Base-by-base conservation (phyloP, 2,888 invertebrate genomes). In the Andrena bucephala region DNA sequence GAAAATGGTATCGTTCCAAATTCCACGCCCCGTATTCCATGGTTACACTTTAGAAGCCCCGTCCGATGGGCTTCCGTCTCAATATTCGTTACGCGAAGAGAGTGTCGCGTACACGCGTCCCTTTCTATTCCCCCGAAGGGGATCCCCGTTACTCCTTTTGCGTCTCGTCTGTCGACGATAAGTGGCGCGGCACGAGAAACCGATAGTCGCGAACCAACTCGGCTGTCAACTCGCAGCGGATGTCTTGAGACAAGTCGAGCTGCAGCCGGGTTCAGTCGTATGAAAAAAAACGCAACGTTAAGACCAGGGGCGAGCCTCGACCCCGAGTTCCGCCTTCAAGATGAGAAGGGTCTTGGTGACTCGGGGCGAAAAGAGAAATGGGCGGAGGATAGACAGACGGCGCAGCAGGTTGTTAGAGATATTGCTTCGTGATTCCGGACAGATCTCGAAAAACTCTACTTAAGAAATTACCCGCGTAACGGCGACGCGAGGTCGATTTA, bases 161-260 rank as follows among this genome's bases (percentile, higher is more conserved):
- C 54, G 59, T 29, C 63, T 57, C 57, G 62, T 36, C 59, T 54
- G 74, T 65, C 52, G 71, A 57, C 70, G 13, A 42, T 60, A 66
- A 80, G 70, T 73, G 68, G 67, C 63, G 31, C 65, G 52, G 72
- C 63, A 77, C 24, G 71, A 54, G 77, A 77, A 81, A 68, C 83
- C 85, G 81, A 85, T 85, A 83, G 85, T 81, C 69, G 72, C 48
- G 74, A 77, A 54, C 62, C 70, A 54, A 57, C 62, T 65, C 36
- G 33, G 48, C 78, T 63, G 73, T 83, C 73, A 68, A 72, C 36
- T 24, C 42, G 59, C 48, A 71, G 57, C 50, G 74, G 68, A 81
- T 74, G 57, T 76, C 75, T 66, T 52, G 60, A 62, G 81, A 81
- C 72, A 75, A 81, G 68, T 84, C 71, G 77, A 75, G 50, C 71